Percentiles rank a stretch among this genome's conserved stretches.
phyloP scores from a whole-genome alignment of 2,797 vertebrate genomes.

The Microchirus variegatus region DNA sequence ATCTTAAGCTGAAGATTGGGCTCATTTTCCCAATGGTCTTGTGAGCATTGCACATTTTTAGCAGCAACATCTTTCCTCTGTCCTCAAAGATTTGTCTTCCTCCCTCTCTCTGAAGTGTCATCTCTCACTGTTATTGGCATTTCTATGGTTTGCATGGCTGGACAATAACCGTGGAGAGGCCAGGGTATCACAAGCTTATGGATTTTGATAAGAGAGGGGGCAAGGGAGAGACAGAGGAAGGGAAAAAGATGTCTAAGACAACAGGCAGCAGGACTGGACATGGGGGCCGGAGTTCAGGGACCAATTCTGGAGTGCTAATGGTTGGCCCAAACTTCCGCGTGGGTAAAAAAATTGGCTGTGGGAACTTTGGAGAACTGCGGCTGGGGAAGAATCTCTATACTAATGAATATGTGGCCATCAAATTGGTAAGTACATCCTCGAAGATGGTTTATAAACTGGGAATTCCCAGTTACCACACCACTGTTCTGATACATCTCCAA shows the following conservation, averaged over 20 bases:
- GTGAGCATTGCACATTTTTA: slow-evolving; percentile 56
- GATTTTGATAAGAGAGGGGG: slow-evolving; percentile 99
- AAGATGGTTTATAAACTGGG: slow-evolving; percentile 10
- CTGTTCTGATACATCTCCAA: not conserved
- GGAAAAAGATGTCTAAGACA: slow-evolving; percentile 96
- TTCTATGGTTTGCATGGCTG: slow-evolving; percentile 93
- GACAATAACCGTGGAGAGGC: slow-evolving; percentile 99
- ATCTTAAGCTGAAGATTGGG: slow-evolving; percentile 41
- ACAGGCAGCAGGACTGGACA: slow-evolving; percentile 89
- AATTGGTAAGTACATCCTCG: slow-evolving; percentile 88
- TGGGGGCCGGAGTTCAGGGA: slow-evolving; percentile 86
- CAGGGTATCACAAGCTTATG: slow-evolving; percentile 99
- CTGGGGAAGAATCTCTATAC: slow-evolving; percentile 99
- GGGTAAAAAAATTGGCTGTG: slow-evolving; percentile 98
- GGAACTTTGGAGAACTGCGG: slow-evolving; percentile 97
- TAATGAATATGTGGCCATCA: slow-evolving; percentile 98
- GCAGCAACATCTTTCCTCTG: slow-evolving; percentile 59
- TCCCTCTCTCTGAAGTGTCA: slow-evolving; percentile 61
- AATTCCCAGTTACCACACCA: not conserved
- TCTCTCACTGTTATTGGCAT: slow-evolving; percentile 81
- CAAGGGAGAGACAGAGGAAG: slow-evolving; percentile 96
- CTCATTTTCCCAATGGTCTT: slow-evolving; percentile 51
- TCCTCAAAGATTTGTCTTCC: slow-evolving; percentile 48
- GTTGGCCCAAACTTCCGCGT: slow-evolving; percentile 99
- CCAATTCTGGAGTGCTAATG: slow-evolving; percentile 98